Base-by-base conservation (phyloP, 2,113 vertebrate genomes). In the Phoxinus phoxinus region DNA sequence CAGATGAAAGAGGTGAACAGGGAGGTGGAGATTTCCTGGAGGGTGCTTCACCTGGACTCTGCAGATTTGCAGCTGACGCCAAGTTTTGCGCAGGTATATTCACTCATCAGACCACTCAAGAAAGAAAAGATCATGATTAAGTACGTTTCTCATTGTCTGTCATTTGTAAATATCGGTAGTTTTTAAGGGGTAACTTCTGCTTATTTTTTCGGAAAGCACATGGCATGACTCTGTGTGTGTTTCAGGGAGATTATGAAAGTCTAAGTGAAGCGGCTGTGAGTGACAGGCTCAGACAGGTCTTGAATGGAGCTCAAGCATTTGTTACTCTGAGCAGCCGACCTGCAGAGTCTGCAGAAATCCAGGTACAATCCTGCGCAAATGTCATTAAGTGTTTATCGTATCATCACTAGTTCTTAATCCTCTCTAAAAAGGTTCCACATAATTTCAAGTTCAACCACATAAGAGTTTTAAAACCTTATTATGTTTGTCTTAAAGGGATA, bases 11-110 rank as follows among this genome's bases (percentile, higher is more conserved):
- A 97, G 63, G 90, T 91, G 89, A 92, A 90, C 19, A 94, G 96
- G 37, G 94, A 96, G 88, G 91, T 99, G 80, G 93, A 90, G 85
- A 90, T 99, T 78, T 93, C 88, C 72, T 99, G 98, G 98, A 88
- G 92, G 67, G 84, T 95, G 48, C 88, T 86, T 1, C 51, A 84
- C 35, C 41, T 95, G 87, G 92, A 93, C 32, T 21, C 87, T 1
- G 25, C 90, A 90, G 87, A 86, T 88, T 89, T 96, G 87, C 92
- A 92, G 77, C 90, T 96, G 56, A 84, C 51, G 0, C 92, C 93
- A 10, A 83, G 46, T 53, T 85, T 61, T 65, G 86, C 85, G 27
- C 92, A 94, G 94, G 95, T 96, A 90, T 81, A 53, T 25, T 46
- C 58, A 73, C 41, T 74, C 48, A 46, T 27, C 27, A 8, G 21